Base-by-base conservation (phyloP, 2,888 invertebrate genomes). In the Thecocarcelia acutangulata region DNA sequence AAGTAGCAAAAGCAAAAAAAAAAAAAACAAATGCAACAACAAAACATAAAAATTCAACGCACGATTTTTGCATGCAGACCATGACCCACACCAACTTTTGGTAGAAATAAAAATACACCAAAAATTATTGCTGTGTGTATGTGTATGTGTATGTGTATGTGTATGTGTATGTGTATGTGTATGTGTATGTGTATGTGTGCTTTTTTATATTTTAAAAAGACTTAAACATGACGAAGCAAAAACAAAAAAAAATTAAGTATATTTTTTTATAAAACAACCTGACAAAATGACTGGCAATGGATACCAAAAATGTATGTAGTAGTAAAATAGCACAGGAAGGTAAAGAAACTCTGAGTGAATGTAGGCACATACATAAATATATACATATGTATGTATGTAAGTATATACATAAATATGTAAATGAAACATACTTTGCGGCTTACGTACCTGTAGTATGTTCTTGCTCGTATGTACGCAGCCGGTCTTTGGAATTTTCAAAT, bases 81-180 rank as follows among this genome's bases (percentile, higher is more conserved):
- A 89, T 88, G 88, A 88, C 88, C 88, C 88, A 88, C 88, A 88
- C 88, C 88, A 88, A 88, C 86, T 75, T 84, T 79, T 74, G 56
- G 48, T 50, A 42, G 75, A 76, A 83, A 77, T 21, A 59, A 44
- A 74, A 44, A 59, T 61, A 54, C 44, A 37, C 46, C 15, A 40
- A 56, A 33, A 56, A 56, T 33, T 37, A 13, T 59, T 59, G 42
- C 42, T 42, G 8, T 42, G 2, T 42, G n/a, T n/a, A n/a, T n/a
- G n/a, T n/a, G n/a, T n/a, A n/a, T n/a, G n/a, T n/a, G n/a, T n/a
- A n/a, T n/a, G n/a, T n/a, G n/a, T n/a, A n/a, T n/a, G n/a, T n/a
- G n/a, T n/a, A n/a, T n/a, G n/a, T n/a, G n/a, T n/a, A n/a, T n/a
- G n/a, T n/a, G n/a, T n/a, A n/a, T n/a, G n/a, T n/a, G n/a, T n/a